phyloP scores from a whole-genome alignment of 2,113 vertebrate genomes.

The Drymodes brunneopygia region DNA sequence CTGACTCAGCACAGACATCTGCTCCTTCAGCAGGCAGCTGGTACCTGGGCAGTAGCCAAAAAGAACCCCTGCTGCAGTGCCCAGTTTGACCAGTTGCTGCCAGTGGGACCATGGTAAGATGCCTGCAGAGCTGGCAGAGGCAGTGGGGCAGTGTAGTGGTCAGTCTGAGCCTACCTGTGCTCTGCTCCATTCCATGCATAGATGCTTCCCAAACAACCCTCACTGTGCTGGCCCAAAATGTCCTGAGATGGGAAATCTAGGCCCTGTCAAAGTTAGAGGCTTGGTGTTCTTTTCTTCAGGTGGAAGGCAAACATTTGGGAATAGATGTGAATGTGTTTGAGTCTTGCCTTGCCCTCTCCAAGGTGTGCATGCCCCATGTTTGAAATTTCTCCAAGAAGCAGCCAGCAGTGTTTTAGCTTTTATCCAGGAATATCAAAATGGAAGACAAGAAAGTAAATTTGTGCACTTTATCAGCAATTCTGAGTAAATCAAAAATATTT shows the following conservation, averaged over 20 bases:
- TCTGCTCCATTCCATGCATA: not conserved
- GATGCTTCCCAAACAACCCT: not conserved
- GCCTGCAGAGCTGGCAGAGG: not conserved
- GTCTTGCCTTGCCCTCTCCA: not conserved
- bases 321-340: not conserved
- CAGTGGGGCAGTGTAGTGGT: too few relatives aligned
- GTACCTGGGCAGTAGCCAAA: not conserved
- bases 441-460: not conserved
- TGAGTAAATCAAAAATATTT: not conserved
- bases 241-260: not conserved
- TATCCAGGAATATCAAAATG: not conserved
- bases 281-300: not conserved
- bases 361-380: rapidly evolving
- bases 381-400: not conserved
- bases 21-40: not conserved
- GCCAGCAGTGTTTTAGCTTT: not conserved
- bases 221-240: not conserved
- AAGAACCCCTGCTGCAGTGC: not conserved
- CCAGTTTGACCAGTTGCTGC: not conserved
- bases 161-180: not conserved
- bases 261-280: not conserved
- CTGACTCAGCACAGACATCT: not conserved
- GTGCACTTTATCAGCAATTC: not conserved
- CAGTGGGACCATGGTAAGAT: not conserved
- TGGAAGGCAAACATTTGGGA: not conserved